Percentiles rank a stretch among this genome's conserved stretches.
Conservation (phyloP, 2,113 vertebrate species). For the Pagrus major region DNA sequence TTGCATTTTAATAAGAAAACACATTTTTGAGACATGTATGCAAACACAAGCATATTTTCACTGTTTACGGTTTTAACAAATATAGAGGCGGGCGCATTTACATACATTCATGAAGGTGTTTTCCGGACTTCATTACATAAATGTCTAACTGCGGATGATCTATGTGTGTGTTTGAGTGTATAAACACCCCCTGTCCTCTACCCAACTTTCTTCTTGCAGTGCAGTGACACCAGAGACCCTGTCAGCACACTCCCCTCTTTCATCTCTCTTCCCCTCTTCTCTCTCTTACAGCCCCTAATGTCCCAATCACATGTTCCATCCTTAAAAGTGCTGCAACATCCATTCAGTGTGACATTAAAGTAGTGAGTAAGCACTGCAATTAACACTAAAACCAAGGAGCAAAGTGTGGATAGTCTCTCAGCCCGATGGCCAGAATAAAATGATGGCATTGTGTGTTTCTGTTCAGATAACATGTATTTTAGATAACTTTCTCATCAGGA, state of each 20-base stretch:
- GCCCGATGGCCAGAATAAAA: too few relatives aligned
- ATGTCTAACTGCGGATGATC: not conserved
- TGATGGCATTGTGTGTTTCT: too few relatives aligned
- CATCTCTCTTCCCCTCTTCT: slow-evolving; percentile 18
- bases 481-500: too few relatives aligned
- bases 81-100: not conserved
- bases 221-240: slow-evolving; percentile 50
- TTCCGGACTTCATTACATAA: slow-evolving; percentile 1
- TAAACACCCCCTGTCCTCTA: slow-evolving; percentile 12
- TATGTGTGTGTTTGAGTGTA: not conserved
- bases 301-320: not conserved
- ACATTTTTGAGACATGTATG: slow-evolving; percentile 12
- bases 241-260: slow-evolving; percentile 32
- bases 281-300: not conserved
- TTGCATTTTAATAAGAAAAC: slow-evolving; percentile 1
- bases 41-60: slow-evolving; percentile 4
- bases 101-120: not conserved
- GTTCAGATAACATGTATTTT: too few relatives aligned
- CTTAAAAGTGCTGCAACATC: slow-evolving; percentile 24
- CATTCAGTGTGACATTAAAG: slow-evolving; percentile 6
- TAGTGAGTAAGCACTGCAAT: not conserved
- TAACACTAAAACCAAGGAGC: not conserved
- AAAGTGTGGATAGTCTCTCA: not conserved
- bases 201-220: slow-evolving; percentile 5
- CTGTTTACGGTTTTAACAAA: not conserved